Base-by-base conservation (phyloP, 2,113 vertebrate species). In the Odontesthes bonariensis region DNA sequence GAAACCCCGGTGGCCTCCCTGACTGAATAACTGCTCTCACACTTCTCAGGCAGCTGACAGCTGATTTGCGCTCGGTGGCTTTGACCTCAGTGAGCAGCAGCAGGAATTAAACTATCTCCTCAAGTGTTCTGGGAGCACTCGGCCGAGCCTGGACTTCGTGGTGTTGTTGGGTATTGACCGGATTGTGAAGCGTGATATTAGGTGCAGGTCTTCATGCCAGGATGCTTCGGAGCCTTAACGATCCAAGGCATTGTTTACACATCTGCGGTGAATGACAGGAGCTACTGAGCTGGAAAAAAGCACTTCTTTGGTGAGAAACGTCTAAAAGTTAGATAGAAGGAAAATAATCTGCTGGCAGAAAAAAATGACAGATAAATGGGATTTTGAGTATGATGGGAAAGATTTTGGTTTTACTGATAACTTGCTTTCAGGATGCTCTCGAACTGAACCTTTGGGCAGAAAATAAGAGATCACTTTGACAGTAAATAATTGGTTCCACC, bases 161-260 rank as follows among this genome's bases (percentile, higher is more conserved):
- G 20, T 19, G 59, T 69, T 64, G 79, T 22, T 0, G 67, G 65
- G 57, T 86, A 83, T 86, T 56, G 85, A 75, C 40, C 44, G 66
- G 60, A 73, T 66, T 52, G 68, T 84, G 88, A 77, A 92, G 89
- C 85, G 69, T 91, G 90, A 87, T 85, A 90, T 91, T 89, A 79
- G 81, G 70, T 81, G 67, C 73, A 73, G 74, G 80, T 76, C 65
- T 86, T 77, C 6, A 55, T 76, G 56, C 67, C 70, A 32, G 62
- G 49, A 73, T 16, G 56, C 73, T 73, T 79, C 82, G 58, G 52
- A 75, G 73, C 69, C 56, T 46, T 70, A 87, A 91, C 13, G 69
- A 86, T 86, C 38, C 35, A 0, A 27, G 72, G 79, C 76, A 42
- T 17, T 53, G 75, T 72, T 49, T 73, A 61, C 54, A 59, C 71